Conservation (phyloP, 1,140 invertebrate genomes). For the Holcopasites calliopsidis region DNA sequence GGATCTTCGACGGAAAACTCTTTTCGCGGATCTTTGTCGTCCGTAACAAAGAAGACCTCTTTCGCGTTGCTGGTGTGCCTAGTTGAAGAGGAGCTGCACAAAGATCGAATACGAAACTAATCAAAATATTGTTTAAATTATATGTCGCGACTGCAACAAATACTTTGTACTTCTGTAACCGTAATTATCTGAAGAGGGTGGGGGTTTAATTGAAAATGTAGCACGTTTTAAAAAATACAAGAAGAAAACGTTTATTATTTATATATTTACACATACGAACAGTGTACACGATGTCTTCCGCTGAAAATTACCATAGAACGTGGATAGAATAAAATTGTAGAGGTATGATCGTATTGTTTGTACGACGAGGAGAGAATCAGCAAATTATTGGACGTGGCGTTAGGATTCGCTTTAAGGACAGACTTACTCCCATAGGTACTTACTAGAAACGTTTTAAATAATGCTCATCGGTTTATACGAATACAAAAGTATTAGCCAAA, state of each 20-base stretch:
- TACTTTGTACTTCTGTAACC: neutral
- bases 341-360: constrained; percentile 1
- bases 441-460: neutral
- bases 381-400: constrained; percentile 38
- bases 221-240: constrained; percentile 67
- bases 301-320: constrained; percentile 29
- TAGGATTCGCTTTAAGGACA: constrained; percentile 9
- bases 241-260: constrained; percentile 66
- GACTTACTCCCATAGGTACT: neutral
- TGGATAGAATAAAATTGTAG: constrained; percentile 27
- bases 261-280: constrained; percentile 65
- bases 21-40: constrained; percentile 16
- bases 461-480: neutral
- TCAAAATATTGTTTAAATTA: neutral
- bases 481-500: neutral
- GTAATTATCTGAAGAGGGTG: no score
- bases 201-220: constrained; percentile 16
- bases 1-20: constrained; percentile 30
- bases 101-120: neutral
- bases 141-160: neutral
- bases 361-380: constrained; percentile 32
- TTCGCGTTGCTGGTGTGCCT: neutral
- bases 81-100: neutral
- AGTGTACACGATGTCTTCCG: constrained; percentile 54
- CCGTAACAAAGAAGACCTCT: constrained; percentile 21